Evolutionary conservation across 2,797 vertebrate species (phyloP).

Genomic region (Champsocephalus gunnari): DNA sequence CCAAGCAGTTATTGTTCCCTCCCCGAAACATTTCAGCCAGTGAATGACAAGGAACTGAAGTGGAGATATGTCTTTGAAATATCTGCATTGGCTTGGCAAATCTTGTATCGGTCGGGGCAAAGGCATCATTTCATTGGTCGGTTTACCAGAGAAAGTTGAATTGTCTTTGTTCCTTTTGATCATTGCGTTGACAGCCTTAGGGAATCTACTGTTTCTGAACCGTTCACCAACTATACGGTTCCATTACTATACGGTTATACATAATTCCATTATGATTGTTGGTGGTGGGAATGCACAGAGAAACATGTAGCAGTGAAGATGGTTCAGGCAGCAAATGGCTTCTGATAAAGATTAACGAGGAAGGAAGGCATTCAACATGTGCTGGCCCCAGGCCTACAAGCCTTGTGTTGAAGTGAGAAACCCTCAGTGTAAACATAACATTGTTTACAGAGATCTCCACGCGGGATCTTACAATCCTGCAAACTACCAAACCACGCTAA

Average conservation of each 20-base stretch:
- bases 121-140: background rate
- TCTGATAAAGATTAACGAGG: background rate
- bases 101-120: background rate
- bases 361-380: background rate
- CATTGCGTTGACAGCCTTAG: background rate
- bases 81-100: background rate
- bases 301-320: background rate
- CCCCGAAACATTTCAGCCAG: background rate
- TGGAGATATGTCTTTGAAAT: background rate
- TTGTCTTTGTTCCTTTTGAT: background rate
- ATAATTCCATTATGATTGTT: background rate
- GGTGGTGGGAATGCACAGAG: background rate
- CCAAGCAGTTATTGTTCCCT: background rate
- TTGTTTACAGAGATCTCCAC: background rate
- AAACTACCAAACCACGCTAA: background rate
- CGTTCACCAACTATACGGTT: rapidly evolving
- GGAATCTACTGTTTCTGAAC: background rate
- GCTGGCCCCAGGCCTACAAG: too few relatives aligned
- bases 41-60: background rate
- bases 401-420: background rate
- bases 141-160: background rate
- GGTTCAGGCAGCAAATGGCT: background rate
- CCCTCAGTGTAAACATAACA: background rate
- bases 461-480: background rate
- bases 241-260: too few relatives aligned